These are phyloP conservation scores for Bedellia somnulentella DNA, from an alignment of 2,888 invertebrate genomes.

Conservation along the genomic window DNA sequence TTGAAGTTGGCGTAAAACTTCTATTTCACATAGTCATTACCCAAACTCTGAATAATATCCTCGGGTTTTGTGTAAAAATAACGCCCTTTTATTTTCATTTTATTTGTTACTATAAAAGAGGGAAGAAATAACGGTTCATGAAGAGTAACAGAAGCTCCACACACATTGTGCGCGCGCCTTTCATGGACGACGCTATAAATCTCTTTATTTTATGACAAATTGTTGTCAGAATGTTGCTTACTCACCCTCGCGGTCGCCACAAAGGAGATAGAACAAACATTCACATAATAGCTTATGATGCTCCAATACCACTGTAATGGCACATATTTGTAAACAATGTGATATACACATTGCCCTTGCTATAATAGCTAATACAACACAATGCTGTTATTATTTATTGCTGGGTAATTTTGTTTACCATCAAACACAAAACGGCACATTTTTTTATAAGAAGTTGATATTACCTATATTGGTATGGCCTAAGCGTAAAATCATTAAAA, in stretches of 20 bases:
- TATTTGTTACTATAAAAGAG: slow-evolving; percentile 47
- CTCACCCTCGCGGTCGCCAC: slow-evolving; percentile 36
- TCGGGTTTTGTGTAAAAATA: slow-evolving; percentile 18
- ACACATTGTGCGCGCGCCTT: slow-evolving; percentile 31
- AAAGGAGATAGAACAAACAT: slow-evolving; percentile 54
- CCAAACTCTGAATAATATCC: too few species aligned
- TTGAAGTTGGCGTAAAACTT: too few species aligned
- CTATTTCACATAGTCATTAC: too few species aligned
- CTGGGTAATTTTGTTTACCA: too few species aligned
- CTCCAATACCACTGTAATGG: slow-evolving; percentile 32
- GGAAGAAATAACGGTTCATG: slow-evolving; percentile 49
- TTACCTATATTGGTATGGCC: too few species aligned
- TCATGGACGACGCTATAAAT: slow-evolving; percentile 38
- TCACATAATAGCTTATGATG: slow-evolving; percentile 41
- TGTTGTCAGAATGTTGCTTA: slow-evolving; percentile 34
- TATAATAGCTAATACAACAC: too few species aligned
- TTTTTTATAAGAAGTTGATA: too few species aligned
- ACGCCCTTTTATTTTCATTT: slow-evolving; percentile 45
- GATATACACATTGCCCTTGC: slow-evolving; percentile 25
- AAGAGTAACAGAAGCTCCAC: slow-evolving; percentile 24
- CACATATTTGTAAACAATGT: slow-evolving; percentile 42
- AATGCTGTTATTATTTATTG: slow-evolving; percentile 37
- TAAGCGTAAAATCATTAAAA: too few species aligned
- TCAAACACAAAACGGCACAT: too few species aligned
- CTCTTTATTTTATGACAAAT: slow-evolving; percentile 62